phyloP scores from a whole-genome alignment of 2,888 invertebrate species.

The Drosophila quasianomalipes region DNA sequence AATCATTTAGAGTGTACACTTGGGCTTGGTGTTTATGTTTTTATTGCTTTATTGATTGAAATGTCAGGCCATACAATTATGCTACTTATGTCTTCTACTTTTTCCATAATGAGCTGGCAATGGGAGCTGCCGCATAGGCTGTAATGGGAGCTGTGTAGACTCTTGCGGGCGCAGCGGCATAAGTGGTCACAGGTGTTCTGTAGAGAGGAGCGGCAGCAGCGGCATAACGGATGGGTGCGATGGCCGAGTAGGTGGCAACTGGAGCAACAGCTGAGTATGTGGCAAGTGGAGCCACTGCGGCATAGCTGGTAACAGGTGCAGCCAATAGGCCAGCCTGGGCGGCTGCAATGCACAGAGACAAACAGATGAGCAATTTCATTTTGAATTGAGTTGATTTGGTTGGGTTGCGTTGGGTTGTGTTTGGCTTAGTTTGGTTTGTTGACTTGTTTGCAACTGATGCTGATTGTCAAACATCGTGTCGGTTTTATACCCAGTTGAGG shows the following conservation, averaged over 20 bases:
- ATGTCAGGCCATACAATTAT: neutral
- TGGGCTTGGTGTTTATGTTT: neutral
- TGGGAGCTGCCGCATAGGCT: constrained; percentile 18
- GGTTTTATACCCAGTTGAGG: constrained; percentile 40
- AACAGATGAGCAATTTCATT: constrained; percentile 51
- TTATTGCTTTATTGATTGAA: constrained; percentile 26
- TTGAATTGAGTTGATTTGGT: constrained; percentile 28
- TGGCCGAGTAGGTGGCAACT: constrained; percentile 39
- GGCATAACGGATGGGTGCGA: constrained; percentile 23
- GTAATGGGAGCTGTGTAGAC: constrained; percentile 31
- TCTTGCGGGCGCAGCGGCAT: constrained; percentile 30
- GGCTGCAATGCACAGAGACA: constrained; percentile 34
- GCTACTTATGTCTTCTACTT: constrained; percentile 11
- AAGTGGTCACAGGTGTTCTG: constrained; percentile 41
- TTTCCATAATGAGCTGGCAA: constrained; percentile 32
- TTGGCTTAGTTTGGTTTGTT: constrained; percentile 15
- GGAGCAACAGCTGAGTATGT: constrained; percentile 32
- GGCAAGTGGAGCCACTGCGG: constrained; percentile 33
- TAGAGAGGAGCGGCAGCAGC: constrained; percentile 24
- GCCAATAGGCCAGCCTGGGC: constrained; percentile 47
- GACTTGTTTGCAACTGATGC: constrained; percentile 32
- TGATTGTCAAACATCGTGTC: constrained; percentile 19
- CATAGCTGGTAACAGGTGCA: constrained; percentile 45
- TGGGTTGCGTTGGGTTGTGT: constrained; percentile 2
- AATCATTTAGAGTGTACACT: neutral